Conservation (phyloP, 2,888 invertebrate genomes). For the Taphrorychus bicolor region DNA sequence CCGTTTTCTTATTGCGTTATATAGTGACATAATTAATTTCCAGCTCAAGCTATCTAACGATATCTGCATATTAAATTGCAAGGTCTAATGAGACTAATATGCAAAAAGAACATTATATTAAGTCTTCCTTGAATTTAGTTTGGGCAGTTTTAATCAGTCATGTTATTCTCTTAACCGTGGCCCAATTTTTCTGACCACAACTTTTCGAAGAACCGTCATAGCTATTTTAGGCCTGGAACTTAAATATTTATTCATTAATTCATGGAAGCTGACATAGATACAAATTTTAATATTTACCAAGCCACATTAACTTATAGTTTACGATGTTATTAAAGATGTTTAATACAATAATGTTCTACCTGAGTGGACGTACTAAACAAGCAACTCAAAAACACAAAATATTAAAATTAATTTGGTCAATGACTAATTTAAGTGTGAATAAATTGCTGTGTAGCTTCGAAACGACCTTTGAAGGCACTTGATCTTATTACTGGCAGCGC, state of each 20-base stretch:
- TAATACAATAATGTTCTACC: neutral
- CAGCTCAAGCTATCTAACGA: neutral
- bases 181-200: too few relatives aligned
- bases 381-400: neutral
- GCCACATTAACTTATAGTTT: too few relatives aligned
- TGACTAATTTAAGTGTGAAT: neutral
- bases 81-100: neutral
- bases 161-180: too few relatives aligned
- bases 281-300: too few relatives aligned
- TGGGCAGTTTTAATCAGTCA: neutral
- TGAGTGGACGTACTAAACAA: neutral
- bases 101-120: neutral
- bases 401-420: neutral
- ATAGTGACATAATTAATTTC: neutral
- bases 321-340: neutral
- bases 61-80: neutral
- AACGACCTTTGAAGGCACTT: constrained; percentile 19
- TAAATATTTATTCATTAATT: too few relatives aligned
- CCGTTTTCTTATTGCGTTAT: neutral
- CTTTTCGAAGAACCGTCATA: too few relatives aligned
- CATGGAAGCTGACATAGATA: too few relatives aligned
- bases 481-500: neutral
- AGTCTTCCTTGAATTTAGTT: neutral
- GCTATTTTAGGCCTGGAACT: too few relatives aligned
- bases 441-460: neutral